Evolutionary conservation across 2,888 invertebrate genomes (phyloP), one percentile per base, ranked within the genome.

Genomic region (Latrodectus elegans): DNA sequence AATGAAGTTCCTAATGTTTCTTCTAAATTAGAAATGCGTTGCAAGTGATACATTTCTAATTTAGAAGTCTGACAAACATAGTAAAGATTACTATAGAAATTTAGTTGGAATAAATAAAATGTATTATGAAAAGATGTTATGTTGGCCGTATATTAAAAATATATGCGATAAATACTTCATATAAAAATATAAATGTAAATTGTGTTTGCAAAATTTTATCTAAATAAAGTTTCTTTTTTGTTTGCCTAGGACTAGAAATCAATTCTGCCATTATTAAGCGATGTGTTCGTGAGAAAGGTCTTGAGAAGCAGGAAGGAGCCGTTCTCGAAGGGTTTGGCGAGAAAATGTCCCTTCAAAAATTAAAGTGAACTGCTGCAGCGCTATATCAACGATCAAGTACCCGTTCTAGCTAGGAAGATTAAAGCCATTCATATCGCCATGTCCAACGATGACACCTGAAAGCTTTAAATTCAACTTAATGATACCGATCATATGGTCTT

Each of bases 211-310:
- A 10, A 26, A 8, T 11, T 53, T 53, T 53, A n/a, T 17, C 6
- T 6, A n/a, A n/a, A n/a, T n/a, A n/a, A n/a, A n/a, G n/a, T 6
- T 6, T n/a, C n/a, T n/a, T n/a, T n/a, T 38, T 51, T 55, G n/a
- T 71, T 67, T 64, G 4, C 12, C 8, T 92, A 96, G 96, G 94
- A 92, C 93, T 96, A 92, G 95, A 95, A 91, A 95, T 96, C 91
- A 96, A 95, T 91, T 94, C 95, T 85, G 96, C 97, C 90, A n/a
- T n/a, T n/a, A n/a, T n/a, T n/a, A 94, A 97, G 90, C 97, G 97
- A 93, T 98, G 98, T 98, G 97, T 97, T 91, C 97, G 97, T 92
- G 97, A 97, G 92, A 95, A 96, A 92, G 97, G 97, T 92, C 94
- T 97, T 92, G 95, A 94, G 77, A 95, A 96, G 90, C 93, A 97